A percentile compares a stretch with the other conserved stretches of the same genome.
These are phyloP conservation scores for Ganaspis sp. DNA, from an alignment of 1,140 invertebrate genomes.

Conservation along the genomic window DNA sequence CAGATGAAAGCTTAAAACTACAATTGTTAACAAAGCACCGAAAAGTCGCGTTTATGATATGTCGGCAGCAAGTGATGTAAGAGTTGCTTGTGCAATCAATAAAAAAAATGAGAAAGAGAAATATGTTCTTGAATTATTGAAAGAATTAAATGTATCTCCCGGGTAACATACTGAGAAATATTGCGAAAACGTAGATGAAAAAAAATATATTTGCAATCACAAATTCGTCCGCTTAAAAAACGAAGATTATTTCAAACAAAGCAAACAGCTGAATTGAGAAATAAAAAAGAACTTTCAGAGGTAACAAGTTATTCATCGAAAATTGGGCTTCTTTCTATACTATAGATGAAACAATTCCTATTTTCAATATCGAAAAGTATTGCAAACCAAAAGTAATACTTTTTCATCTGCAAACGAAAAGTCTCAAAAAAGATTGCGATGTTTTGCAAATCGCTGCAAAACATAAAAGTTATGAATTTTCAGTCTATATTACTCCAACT, in stretches of 20 bases:
- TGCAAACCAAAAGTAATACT: conserved; percentile 22
- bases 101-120: conserved; percentile 38
- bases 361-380: conserved; percentile 1
- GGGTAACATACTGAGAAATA: conserved; percentile 35
- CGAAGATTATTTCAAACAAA: conserved; percentile 43
- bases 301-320: conserved; percentile 35
- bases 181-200: background rate
- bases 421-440: conserved; percentile 32
- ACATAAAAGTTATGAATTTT: conserved; percentile 35
- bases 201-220: conserved; percentile 36
- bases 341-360: conserved; percentile 32
- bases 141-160: conserved; percentile 8
- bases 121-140: background rate
- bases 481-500: conserved; percentile 36
- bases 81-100: conserved; percentile 27
- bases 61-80: conserved; percentile 35
- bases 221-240: conserved; percentile 37
- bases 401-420: conserved; percentile 41
- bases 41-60: background rate
- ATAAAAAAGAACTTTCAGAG: conserved; percentile 40
- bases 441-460: conserved; percentile 44
- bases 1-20: conserved; percentile 34
- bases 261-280: conserved; percentile 34
- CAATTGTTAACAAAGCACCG: conserved; percentile 17
- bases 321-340: conserved; percentile 8